Percentiles rank a stretch among this genome's conserved stretches.
Evolutionary conservation across 2,888 invertebrate genomes (phyloP).

Genomic region (Drosophila suboccidentalis): DNA sequence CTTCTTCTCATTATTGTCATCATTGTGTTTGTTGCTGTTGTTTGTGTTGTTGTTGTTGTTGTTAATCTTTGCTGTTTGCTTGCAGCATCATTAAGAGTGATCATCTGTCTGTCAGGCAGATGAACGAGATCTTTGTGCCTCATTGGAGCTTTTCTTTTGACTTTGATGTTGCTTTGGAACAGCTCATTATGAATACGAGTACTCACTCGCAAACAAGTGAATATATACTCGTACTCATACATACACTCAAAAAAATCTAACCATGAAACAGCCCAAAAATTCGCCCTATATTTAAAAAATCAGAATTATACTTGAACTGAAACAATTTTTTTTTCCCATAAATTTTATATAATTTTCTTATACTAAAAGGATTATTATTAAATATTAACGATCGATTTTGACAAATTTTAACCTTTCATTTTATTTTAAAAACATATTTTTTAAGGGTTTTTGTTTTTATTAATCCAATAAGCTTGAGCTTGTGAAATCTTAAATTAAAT

Average conservation of each 20-base stretch:
- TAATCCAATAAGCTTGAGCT: conserved; percentile 33
- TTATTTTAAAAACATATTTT: too few relatives aligned
- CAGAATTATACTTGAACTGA: too few relatives aligned
- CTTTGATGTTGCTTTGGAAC: conserved; percentile 36
- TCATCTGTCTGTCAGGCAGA: conserved; percentile 66
- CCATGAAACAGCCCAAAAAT: too few relatives aligned
- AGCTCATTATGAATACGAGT: conserved; percentile 47
- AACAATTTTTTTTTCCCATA: too few relatives aligned
- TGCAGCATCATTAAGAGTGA: conserved; percentile 80
- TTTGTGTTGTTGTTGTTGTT: conserved; percentile 28
- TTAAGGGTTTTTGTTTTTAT: too few relatives aligned
- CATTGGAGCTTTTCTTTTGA: conserved; percentile 52
- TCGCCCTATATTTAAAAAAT: too few relatives aligned
- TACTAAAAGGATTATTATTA: too few relatives aligned
- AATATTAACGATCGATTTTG: too few relatives aligned
- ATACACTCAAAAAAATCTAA: neutral
- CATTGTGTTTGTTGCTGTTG: conserved; percentile 16
- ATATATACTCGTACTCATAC: conserved; percentile 1
- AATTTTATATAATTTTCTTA: too few relatives aligned
- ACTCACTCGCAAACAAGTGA: conserved; percentile 3
- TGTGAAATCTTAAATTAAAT: conserved; percentile 62
- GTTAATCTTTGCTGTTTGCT: conserved; percentile 44
- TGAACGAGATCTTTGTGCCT: conserved; percentile 68
- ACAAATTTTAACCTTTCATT: too few relatives aligned
- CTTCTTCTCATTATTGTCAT: conserved; percentile 10